A percentile compares a stretch with the other conserved stretches of the same genome.
phyloP scores from a whole-genome alignment of 2,888 invertebrate genomes.

The Timema cristinae region DNA sequence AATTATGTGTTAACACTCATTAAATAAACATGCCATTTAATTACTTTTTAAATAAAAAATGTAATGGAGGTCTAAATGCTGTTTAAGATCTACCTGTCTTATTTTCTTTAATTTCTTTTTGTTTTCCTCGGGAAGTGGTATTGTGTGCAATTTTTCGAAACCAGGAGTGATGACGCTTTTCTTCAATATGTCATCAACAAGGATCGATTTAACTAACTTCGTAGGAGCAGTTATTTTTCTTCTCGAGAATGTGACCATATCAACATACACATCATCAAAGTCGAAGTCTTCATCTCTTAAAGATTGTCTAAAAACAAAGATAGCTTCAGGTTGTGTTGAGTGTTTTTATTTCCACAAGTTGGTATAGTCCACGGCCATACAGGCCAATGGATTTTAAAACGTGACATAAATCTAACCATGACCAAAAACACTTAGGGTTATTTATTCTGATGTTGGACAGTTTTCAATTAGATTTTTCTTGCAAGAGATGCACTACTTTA shows the following conservation, averaged over 20 bases:
- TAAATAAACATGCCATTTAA: too few relatives aligned
- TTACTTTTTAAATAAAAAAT: too few relatives aligned
- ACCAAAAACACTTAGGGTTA: too few relatives aligned
- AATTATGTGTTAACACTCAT: too few relatives aligned
- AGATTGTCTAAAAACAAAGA: not conserved
- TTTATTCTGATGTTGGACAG: too few relatives aligned
- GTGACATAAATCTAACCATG: too few relatives aligned
- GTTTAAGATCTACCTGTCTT: slow-evolving; percentile 48
- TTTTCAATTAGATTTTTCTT: too few relatives aligned
- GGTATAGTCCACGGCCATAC: too few relatives aligned
- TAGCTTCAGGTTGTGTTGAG: not conserved
- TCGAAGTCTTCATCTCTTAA: not conserved
- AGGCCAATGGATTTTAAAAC: too few relatives aligned
- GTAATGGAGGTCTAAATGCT: too few relatives aligned
- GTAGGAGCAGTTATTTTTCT: too few relatives aligned
- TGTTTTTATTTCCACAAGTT: not conserved
- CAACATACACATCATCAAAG: not conserved
- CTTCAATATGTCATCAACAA: slow-evolving; percentile 53
- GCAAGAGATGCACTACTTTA: too few relatives aligned
- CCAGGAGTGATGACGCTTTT: slow-evolving; percentile 61
- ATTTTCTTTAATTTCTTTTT: slow-evolving; percentile 49
- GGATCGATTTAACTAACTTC: not conserved
- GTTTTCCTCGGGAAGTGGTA: slow-evolving; percentile 58
- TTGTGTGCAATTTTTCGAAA: slow-evolving; percentile 58
- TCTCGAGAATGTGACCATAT: not conserved